A percentile compares a stretch with the other conserved stretches of the same genome.
Conservation (phyloP, 2,113 vertebrate genomes). For the Reinhardtius hippoglossoides region DNA sequence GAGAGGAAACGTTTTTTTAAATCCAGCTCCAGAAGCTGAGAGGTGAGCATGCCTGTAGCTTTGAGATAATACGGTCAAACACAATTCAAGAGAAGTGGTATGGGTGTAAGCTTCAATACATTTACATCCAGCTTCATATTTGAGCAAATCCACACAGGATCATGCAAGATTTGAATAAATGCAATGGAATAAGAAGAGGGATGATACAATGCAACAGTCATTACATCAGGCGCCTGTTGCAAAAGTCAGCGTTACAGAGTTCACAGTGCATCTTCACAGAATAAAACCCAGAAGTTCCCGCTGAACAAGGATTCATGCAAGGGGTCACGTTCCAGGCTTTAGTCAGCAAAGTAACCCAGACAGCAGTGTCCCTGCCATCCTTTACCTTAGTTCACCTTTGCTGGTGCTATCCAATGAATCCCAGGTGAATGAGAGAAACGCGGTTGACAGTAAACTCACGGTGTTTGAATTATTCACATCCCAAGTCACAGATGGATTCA, state of each 20-base stretch:
- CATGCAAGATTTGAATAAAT: background rate
- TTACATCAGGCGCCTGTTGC: background rate
- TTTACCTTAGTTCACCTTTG: constrained; percentile 15
- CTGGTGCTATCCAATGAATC: background rate
- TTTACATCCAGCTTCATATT: background rate
- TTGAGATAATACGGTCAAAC: background rate
- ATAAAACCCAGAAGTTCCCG: background rate
- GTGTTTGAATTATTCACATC: constrained; percentile 1
- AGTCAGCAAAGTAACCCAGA: background rate
- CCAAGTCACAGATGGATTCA: background rate
- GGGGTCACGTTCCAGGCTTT: background rate
- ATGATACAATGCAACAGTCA: background rate
- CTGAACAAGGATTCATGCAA: background rate
- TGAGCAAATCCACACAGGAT: background rate
- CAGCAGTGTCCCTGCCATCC: background rate
- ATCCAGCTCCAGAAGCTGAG: background rate
- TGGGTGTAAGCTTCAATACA: background rate
- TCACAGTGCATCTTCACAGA: background rate
- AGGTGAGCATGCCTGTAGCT: background rate
- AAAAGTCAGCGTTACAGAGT: background rate
- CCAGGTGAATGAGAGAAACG: background rate
- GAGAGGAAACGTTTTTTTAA: background rate
- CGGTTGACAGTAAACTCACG: background rate
- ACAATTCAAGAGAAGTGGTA: background rate
- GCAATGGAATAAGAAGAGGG: background rate